phyloP scores from a whole-genome alignment of 1,140 invertebrate species.

The Oreohelix idahoensis region DNA sequence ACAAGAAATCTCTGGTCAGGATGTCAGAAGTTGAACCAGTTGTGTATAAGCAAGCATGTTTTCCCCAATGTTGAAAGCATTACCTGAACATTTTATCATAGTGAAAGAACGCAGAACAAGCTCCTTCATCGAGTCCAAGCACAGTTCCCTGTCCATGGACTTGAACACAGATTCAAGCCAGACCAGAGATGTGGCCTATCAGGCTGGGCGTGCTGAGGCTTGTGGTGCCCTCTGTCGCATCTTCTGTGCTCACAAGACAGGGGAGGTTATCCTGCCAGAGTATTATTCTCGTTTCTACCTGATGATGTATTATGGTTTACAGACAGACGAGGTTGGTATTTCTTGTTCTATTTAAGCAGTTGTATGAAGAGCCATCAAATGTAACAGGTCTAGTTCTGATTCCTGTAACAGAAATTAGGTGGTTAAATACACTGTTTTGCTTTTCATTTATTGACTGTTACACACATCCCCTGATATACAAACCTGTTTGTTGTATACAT shows the following conservation, averaged over 20 bases:
- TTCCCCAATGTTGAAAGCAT: background rate
- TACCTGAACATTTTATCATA: constrained; percentile 28
- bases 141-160: constrained; percentile 55
- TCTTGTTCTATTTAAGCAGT: too few relatives aligned
- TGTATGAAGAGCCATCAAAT: too few relatives aligned
- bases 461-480: too few relatives aligned
- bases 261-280: constrained; percentile 93
- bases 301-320: constrained; percentile 89
- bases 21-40: too few relatives aligned
- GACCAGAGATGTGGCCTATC: constrained; percentile 61
- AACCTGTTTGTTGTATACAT: too few relatives aligned
- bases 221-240: constrained; percentile 94
- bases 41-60: too few relatives aligned
- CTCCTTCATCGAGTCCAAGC: constrained; percentile 63
- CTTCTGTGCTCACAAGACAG: constrained; percentile 95
- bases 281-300: constrained; percentile 96
- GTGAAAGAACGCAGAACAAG: constrained; percentile 59
- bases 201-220: constrained; percentile 92
- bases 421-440: too few relatives aligned
- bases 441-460: too few relatives aligned
- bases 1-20: too few relatives aligned
- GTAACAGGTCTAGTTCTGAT: too few relatives aligned
- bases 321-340: constrained; percentile 75
- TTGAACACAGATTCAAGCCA: constrained; percentile 43
- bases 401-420: too few relatives aligned